These are phyloP conservation scores for Torymus texanus DNA, from an alignment of 2,888 invertebrate genomes.

Conservation along the genomic window DNA sequence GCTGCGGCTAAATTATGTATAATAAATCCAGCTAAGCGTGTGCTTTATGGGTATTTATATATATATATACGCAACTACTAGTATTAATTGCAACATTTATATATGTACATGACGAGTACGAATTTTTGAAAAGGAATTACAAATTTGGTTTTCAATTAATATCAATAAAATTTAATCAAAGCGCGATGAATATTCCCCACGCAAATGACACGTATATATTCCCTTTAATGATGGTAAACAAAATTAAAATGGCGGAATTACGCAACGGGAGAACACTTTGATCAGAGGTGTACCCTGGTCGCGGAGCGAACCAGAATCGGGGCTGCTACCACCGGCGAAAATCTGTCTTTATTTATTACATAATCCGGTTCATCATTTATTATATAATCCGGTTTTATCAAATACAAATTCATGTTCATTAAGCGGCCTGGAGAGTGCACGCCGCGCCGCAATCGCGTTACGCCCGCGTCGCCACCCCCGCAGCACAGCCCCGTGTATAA, in stretches of 20 bases:
- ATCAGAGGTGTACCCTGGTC: background rate
- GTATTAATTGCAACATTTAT: too few species aligned
- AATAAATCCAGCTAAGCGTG: too few species aligned
- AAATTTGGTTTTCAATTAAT: too few species aligned
- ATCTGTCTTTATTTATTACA: slow-evolving; percentile 33
- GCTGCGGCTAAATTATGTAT: too few species aligned
- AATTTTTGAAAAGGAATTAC: too few species aligned
- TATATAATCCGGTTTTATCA: slow-evolving; percentile 37
- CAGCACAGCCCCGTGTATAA: background rate
- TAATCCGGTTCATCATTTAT: slow-evolving; percentile 38
- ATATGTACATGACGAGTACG: too few species aligned
- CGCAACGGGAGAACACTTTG: background rate
- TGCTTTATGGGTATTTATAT: too few species aligned
- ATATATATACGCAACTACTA: too few species aligned
- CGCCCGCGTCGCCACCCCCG: background rate
- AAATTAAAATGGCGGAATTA: slow-evolving; percentile 12
- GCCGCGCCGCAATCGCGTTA: slow-evolving; percentile 23
- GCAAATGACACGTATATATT: background rate
- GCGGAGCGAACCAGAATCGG: background rate
- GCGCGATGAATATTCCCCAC: background rate
- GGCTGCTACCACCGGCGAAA: background rate
- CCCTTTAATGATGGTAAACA: slow-evolving; percentile 2
- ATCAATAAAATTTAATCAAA: slow-evolving; percentile 9
- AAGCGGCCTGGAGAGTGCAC: slow-evolving; percentile 7
- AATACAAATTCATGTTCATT: slow-evolving; percentile 31